phyloP scores from a whole-genome alignment of 92 coral and sea anemone species.

The Blastomussa wellsi region DNA sequence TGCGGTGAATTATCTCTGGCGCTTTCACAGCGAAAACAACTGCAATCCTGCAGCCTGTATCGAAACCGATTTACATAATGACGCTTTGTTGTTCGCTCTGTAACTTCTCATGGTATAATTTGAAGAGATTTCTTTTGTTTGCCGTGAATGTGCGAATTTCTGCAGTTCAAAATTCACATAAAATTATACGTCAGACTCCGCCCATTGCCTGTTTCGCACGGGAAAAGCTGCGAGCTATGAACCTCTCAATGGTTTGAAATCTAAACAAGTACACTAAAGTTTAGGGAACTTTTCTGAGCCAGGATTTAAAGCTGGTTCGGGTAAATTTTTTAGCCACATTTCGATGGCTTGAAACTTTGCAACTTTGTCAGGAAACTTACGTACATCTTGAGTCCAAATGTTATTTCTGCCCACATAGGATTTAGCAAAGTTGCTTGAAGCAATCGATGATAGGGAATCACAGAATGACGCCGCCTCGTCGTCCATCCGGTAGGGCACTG shows the following conservation, averaged over 20 bases:
- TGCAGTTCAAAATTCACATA: too few relatives aligned
- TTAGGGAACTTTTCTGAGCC: neutral
- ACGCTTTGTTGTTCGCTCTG: too few relatives aligned
- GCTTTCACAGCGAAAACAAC: neutral
- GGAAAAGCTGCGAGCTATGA: too few relatives aligned
- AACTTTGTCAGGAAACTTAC: neutral
- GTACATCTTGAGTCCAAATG: neutral
- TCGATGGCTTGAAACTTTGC: neutral
- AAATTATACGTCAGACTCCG: too few relatives aligned
- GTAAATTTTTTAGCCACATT: neutral
- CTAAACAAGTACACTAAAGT: neutral
- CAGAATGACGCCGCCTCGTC: constrained; percentile 1
- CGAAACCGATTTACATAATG: too few relatives aligned
- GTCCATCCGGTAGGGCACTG: neutral
- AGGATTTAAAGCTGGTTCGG: neutral
- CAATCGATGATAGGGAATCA: constrained; percentile 3
- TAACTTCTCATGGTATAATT: too few relatives aligned
- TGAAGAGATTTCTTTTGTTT: too few relatives aligned
- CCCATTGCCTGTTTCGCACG: too few relatives aligned
- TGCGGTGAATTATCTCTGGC: neutral
- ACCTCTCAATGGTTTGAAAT: neutral
- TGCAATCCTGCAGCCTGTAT: too few relatives aligned
- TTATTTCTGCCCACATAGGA: neutral
- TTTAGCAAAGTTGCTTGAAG: neutral
- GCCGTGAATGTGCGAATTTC: too few relatives aligned